A percentile compares a stretch with the other conserved stretches of the same genome.
These are phyloP conservation scores for Trachelipus rathkii DNA, from an alignment of 1,140 invertebrate species.

Conservation along the genomic window DNA sequence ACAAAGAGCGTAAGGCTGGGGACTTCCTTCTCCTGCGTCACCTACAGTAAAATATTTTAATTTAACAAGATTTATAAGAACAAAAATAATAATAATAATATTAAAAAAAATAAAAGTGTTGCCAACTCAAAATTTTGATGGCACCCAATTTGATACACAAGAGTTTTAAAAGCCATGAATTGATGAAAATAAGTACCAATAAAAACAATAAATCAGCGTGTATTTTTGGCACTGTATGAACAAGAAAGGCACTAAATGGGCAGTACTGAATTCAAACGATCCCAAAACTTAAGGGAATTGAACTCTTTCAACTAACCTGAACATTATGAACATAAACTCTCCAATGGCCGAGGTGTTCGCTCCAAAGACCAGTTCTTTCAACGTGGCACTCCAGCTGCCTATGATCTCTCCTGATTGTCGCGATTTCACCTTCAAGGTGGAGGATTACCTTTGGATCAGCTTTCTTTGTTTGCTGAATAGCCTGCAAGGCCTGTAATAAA, in stretches of 20 bases:
- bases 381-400: slow-evolving; percentile 10
- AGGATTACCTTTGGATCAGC: slow-evolving; percentile 11
- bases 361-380: slow-evolving; percentile 7
- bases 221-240: no score
- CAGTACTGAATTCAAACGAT: no score
- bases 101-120: no score
- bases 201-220: no score
- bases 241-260: no score
- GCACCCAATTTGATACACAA: no score
- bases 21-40: not conserved
- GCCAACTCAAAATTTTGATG: no score
- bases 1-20: not conserved
- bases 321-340: slow-evolving; percentile 19
- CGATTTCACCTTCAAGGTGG: not conserved
- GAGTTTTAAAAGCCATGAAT: no score
- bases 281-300: no score
- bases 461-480: slow-evolving; percentile 8
- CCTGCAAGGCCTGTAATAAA: not conserved
- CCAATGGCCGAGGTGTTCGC: slow-evolving; percentile 1
- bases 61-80: not conserved
- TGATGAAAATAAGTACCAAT: no score
- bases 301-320: not conserved
- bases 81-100: no score
- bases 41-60: not conserved
- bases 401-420: not conserved